Percentiles rank a stretch among this genome's conserved stretches.
These are phyloP conservation scores for Tipula vernalis DNA, from an alignment of 2,888 invertebrate species.

Conservation along the genomic window DNA sequence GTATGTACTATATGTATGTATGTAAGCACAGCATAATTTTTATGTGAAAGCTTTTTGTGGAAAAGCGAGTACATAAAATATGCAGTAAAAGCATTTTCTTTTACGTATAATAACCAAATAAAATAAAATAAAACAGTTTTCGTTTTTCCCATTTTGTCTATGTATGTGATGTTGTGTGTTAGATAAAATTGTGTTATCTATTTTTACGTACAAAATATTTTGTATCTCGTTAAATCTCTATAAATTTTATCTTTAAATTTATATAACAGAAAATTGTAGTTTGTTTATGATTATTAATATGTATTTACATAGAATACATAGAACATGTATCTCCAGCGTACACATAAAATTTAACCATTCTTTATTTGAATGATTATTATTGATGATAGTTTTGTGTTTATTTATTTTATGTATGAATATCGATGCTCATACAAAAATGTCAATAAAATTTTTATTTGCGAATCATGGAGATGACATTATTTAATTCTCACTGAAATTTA, in stretches of 20 bases:
- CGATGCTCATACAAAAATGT: not conserved
- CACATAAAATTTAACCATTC: not conserved
- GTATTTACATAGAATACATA: too few relatives aligned
- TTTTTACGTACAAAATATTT: not conserved
- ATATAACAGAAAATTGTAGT: not conserved
- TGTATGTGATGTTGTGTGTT: not conserved
- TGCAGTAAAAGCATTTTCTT: not conserved
- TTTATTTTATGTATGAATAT: not conserved
- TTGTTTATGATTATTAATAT: not conserved
- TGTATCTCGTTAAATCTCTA: not conserved
- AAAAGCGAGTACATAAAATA: not conserved
- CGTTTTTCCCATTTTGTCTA: not conserved
- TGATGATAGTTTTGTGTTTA: not conserved
- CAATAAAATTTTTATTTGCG: not conserved
- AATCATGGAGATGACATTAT: not conserved
- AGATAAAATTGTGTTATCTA: not conserved
- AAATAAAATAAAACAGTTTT: not conserved
- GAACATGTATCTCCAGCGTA: not conserved
- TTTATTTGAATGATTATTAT: not conserved
- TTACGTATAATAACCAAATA: not conserved
- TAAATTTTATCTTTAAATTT: not conserved
- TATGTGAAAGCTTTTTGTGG: not conserved
- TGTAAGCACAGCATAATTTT: not conserved
- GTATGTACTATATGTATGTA: not conserved
- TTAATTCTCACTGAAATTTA: not conserved